Evolutionary conservation across 2,888 invertebrate genomes (phyloP).

Genomic region (Apamea epomidion): DNA sequence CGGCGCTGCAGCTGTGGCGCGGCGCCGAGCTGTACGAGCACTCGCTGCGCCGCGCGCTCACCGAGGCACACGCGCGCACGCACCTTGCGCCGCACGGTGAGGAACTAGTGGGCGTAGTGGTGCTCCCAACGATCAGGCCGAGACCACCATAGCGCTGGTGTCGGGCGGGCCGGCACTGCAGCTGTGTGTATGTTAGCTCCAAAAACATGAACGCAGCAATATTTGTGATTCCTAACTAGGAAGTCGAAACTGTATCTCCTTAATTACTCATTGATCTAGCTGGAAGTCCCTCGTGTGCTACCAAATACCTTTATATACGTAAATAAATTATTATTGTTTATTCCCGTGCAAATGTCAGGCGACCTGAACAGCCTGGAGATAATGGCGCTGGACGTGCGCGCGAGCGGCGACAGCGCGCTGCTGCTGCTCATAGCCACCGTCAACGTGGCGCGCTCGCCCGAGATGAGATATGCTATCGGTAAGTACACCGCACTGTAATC

Average conservation of each 20-base stretch:
- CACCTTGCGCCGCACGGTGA: conserved; percentile 70
- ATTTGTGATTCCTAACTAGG: neutral
- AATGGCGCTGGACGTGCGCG: conserved; percentile 95
- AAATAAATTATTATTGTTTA: neutral
- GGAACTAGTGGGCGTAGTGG: neutral
- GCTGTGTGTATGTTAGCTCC: conserved; percentile 77
- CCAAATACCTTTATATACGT: neutral
- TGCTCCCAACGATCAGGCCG: conserved; percentile 79
- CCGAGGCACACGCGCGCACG: conserved; percentile 91
- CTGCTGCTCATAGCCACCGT: conserved; percentile 93
- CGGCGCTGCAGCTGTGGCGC: conserved; percentile 96
- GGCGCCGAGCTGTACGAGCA: conserved; percentile 94
- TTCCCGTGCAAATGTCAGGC: conserved; percentile 64
- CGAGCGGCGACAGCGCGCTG: conserved; percentile 87
- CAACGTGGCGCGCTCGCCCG: conserved; percentile 92
- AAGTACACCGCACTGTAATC: conserved; percentile 61
- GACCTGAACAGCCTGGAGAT: conserved; percentile 92
- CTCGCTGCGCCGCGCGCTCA: conserved; percentile 93
- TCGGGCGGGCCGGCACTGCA: conserved; percentile 94
- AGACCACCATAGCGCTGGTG: conserved; percentile 86
- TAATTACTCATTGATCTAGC: neutral
- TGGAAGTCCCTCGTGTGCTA: neutral
- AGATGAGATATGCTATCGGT: conserved; percentile 94
- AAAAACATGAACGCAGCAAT: conserved; percentile 82
- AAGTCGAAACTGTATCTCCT: neutral